These are phyloP conservation scores for Aegypius monachus DNA, from an alignment of 2,113 vertebrate genomes.

Conservation along the genomic window DNA sequence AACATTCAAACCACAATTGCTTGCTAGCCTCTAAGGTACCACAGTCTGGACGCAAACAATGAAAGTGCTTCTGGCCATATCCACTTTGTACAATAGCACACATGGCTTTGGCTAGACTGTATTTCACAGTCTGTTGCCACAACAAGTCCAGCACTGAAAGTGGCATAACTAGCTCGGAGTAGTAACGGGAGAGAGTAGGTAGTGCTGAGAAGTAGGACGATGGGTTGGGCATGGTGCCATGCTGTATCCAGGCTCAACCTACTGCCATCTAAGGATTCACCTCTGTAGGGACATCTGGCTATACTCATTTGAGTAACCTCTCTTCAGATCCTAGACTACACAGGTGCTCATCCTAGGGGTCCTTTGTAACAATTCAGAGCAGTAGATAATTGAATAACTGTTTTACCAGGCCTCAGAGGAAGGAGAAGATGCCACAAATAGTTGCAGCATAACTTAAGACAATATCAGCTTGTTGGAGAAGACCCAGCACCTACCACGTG, in stretches of 20 bases:
- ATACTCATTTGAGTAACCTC: not conserved
- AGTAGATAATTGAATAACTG: not conserved
- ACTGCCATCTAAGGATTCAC: not conserved
- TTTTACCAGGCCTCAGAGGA: not conserved
- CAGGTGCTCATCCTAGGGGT: not conserved
- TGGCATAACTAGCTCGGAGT: not conserved
- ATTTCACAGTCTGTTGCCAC: not conserved
- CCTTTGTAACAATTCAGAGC: not conserved
- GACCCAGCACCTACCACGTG: rapidly evolving
- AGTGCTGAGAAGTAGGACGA: not conserved
- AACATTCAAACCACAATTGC: not conserved
- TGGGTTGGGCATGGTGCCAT: not conserved
- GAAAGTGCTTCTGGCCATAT: not conserved
- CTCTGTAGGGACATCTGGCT: not conserved
- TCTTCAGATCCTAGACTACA: not conserved
- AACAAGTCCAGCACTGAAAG: not conserved
- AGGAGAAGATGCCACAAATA: not conserved
- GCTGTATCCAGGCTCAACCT: not conserved
- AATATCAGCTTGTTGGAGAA: not conserved
- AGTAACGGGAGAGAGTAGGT: not conserved
- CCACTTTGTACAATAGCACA: not conserved
- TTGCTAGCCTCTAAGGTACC: not conserved
- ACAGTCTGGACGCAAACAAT: not conserved
- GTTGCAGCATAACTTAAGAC: not conserved
- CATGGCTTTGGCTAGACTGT: not conserved